phyloP scores from a whole-genome alignment of 2,113 vertebrate species.

The Dicerorhinus sumatrensis region DNA sequence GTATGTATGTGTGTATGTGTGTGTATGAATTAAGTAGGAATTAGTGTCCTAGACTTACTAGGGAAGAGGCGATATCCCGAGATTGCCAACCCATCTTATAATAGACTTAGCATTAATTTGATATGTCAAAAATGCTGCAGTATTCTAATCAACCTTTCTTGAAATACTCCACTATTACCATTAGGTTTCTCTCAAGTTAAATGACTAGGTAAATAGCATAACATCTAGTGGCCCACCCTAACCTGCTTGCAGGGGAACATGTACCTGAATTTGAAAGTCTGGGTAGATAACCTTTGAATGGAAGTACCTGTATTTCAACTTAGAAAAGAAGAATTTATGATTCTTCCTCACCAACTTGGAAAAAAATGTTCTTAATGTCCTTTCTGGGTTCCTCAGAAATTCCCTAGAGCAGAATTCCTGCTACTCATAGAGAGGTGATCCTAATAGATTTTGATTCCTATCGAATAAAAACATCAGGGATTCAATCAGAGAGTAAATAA shows the following conservation, averaged over 20 bases:
- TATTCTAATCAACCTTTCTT: neutral
- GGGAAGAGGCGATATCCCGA: constrained; percentile 5
- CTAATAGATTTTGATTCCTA: neutral
- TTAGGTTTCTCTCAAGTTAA: neutral
- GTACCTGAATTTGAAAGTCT: neutral
- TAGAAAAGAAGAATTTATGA: neutral
- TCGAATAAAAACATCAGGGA: neutral
- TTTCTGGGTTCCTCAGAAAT: neutral
- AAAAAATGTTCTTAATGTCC: neutral
- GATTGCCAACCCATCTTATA: neutral
- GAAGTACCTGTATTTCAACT: neutral
- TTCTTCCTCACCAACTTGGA: neutral
- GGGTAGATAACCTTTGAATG: neutral
- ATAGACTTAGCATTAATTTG: neutral
- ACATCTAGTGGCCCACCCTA: neutral
- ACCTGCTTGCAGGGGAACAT: neutral
- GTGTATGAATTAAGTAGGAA: neutral
- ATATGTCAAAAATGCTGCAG: neutral
- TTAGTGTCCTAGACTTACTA: constrained; percentile 12
- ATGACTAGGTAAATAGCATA: neutral
- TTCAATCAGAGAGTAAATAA: neutral
- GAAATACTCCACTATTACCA: neutral
- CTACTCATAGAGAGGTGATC: neutral
- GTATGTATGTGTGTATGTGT: neutral
- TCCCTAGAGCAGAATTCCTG: neutral